phyloP scores from a whole-genome alignment of 2,797 vertebrate species.

The Brachymystax lenok region DNA sequence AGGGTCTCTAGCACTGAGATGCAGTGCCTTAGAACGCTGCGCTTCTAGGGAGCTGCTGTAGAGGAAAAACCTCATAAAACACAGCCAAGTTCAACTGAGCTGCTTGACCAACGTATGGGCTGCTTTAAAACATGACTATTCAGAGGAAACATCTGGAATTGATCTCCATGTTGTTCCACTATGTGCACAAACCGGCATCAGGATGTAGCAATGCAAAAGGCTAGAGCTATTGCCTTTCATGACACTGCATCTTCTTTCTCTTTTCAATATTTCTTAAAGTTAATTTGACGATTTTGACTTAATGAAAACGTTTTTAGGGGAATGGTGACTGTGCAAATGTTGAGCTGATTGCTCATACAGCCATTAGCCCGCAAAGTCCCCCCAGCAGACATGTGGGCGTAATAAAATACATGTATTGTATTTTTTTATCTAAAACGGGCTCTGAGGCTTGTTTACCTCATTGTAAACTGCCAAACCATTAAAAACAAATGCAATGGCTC shows the following conservation, averaged over 20 bases:
- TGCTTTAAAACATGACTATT: neutral
- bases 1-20: too few relatives aligned
- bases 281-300: slow-evolving; percentile 43
- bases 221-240: too few relatives aligned
- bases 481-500: slow-evolving; percentile 45
- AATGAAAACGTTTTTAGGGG: slow-evolving; percentile 62
- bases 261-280: too few relatives aligned
- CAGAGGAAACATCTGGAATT: slow-evolving; percentile 59
- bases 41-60: neutral
- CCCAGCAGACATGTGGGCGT: neutral
- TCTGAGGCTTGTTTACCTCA: slow-evolving; percentile 38
- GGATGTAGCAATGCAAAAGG: slow-evolving; percentile 30
- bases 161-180: slow-evolving; percentile 30
- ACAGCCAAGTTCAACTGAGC: slow-evolving; percentile 23
- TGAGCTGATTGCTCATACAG: slow-evolving; percentile 51
- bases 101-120: neutral
- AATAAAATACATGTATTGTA: neutral
- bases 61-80: neutral
- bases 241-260: too few relatives aligned
- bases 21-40: too few relatives aligned
- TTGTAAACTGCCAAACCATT: slow-evolving; percentile 41
- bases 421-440: neutral
- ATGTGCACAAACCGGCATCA: neutral
- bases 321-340: slow-evolving; percentile 51
- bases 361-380: slow-evolving; percentile 35